phyloP scores from a whole-genome alignment of 2,888 invertebrate species.

The Rhamphomyia laevipes region DNA sequence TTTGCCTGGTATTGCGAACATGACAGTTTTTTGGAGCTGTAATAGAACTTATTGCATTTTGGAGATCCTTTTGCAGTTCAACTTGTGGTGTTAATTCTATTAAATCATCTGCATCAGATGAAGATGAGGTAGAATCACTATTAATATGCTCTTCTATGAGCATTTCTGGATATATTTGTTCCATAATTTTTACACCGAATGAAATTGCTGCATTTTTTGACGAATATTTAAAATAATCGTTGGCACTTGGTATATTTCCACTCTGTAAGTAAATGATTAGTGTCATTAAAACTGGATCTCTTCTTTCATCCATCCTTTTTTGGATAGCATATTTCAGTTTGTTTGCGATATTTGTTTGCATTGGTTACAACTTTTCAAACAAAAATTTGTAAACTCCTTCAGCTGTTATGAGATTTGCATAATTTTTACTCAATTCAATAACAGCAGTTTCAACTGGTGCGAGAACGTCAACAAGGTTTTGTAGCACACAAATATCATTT shows the following conservation, averaged over 20 bases:
- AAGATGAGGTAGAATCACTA: too few relatives aligned
- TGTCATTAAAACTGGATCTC: background rate
- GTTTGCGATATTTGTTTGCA: background rate
- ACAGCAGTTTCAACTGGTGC: background rate
- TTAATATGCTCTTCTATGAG: background rate
- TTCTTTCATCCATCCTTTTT: background rate
- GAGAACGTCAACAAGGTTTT: background rate
- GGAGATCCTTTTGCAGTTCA: background rate
- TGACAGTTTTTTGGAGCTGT: background rate
- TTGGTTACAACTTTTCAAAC: background rate
- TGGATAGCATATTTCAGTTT: background rate
- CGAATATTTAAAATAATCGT: background rate
- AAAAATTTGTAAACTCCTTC: constrained; percentile 1
- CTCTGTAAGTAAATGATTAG: background rate
- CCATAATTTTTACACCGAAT: background rate
- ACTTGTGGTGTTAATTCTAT: too few relatives aligned
- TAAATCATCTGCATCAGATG: too few relatives aligned
- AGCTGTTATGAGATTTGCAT: background rate
- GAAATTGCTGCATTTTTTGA: background rate
- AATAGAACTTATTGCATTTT: background rate
- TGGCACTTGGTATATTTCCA: background rate
- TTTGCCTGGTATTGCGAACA: background rate
- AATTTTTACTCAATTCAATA: background rate
- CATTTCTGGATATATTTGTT: background rate
- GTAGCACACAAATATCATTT: background rate